Conservation (phyloP, 1,140 invertebrate genomes). For the Andricus grossulariae region DNA sequence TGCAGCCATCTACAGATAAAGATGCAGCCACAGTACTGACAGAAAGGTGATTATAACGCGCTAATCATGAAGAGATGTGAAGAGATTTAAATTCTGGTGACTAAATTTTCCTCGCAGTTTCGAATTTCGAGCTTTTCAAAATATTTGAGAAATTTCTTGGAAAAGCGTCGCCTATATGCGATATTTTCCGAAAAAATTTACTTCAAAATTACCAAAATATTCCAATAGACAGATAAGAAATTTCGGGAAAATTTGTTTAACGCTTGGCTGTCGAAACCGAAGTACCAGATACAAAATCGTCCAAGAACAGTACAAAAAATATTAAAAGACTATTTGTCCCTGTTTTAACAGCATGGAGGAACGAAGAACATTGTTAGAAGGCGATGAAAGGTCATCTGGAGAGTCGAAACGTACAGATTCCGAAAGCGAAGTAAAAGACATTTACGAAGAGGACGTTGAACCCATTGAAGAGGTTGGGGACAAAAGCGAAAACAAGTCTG, state of each 20-base stretch:
- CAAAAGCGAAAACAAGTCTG: slow-evolving; percentile 71
- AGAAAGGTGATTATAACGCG: slow-evolving; percentile 62
- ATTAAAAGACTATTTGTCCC: slow-evolving; percentile 33
- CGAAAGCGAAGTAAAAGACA: slow-evolving; percentile 66
- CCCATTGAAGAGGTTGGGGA: slow-evolving; percentile 62
- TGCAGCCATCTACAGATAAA: slow-evolving; percentile 74
- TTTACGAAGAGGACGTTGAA: slow-evolving; percentile 64
- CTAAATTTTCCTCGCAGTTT: slow-evolving; percentile 22
- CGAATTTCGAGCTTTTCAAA: not conserved
- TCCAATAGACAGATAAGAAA: not conserved
- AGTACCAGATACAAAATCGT: not conserved
- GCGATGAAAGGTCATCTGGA: slow-evolving; percentile 52
- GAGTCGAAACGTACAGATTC: slow-evolving; percentile 58
- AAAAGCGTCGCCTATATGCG: not conserved
- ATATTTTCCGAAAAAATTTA: slow-evolving; percentile 17
- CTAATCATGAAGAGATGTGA: slow-evolving; percentile 19
- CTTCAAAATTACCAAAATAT: slow-evolving; percentile 1
- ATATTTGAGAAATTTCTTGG: slow-evolving; percentile 23
- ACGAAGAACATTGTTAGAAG: slow-evolving; percentile 53
- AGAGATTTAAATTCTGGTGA: not conserved
- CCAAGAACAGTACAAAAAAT: slow-evolving; percentile 18
- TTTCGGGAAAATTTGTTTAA: slow-evolving; percentile 35
- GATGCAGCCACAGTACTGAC: slow-evolving; percentile 61
- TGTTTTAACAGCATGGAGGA: slow-evolving; percentile 55
- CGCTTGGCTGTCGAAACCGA: slow-evolving; percentile 25